Base-by-base conservation (phyloP, 2,113 vertebrate species). In the Tilapia sparmanii region DNA sequence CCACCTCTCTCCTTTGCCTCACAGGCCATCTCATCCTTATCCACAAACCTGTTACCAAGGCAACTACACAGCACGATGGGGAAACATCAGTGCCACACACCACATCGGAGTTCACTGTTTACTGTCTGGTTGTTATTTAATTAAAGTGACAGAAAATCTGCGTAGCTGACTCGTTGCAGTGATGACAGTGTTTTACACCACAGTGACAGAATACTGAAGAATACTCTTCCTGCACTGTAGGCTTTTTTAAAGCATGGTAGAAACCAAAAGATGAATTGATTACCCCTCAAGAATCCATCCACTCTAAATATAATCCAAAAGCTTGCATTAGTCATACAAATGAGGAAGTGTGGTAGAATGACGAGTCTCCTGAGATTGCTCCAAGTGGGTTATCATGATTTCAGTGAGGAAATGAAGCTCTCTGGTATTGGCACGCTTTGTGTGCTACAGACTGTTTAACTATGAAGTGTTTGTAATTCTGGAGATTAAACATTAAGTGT, bases 101-200 rank as follows among this genome's bases (percentile, higher is more conserved):
- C 68, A 88, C 91, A 94, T 91, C 85, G 55, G 89, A 92, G 79
- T 92, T 90, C 83, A 87, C 87, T 92, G n/a, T n/a, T 93, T 91
- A 80, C 31, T 84, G 52, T 76, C 80, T 87, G 73, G 18, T 22
- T 81, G 10, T 82, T 92, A 50, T 83, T 82, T 90, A 40, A 81
- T 33, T 76, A 47, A 47, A 47, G 40, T 76, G 68, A 47, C 22
- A 47, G 68, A 47, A 73, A 73, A 76, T 29, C 40, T 45, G 15
- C 9, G 4, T 76, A 18, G 68, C 40, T 47, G 68, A 47, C 40
- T 18, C 3, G 5, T 73, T 45, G 35, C n/a, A 1, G 63, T 2
- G 12, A 42, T 42, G 66, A 26, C 8, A 10, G 66, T 18, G 22
- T 45, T 71, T 71, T 16, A 47, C 40, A 24, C 1, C 31, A 12